Base-by-base conservation (phyloP, 2,888 invertebrate genomes). In the Phaonia tiefii region DNA sequence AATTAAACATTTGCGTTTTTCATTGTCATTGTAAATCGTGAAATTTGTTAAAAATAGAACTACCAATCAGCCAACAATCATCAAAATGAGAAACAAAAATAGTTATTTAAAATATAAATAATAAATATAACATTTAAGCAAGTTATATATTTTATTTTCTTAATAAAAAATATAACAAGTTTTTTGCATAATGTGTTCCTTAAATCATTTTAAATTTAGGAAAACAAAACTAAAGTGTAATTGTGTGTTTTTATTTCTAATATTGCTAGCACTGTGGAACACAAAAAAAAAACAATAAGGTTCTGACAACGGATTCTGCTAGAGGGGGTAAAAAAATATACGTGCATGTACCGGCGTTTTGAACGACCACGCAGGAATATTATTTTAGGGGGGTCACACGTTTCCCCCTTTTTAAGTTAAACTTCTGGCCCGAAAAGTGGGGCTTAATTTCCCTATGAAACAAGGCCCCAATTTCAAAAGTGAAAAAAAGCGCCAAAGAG, bases 161-260 rank as follows among this genome's bases (percentile, higher is more conserved):
- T 69, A n/a, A 75, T 72, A 72, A 75, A 83, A 75, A 75, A 78
- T 71, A 51, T 56, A 51, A 70, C 31, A 37, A 31, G 71, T 66
- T 56, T 75, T 76, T 76, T 74, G 46, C 58, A 80, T 69, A 82
- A 79, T 79, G 74, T 76, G 82, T 80, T 77, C 76, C 80, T 80
- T 74, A 77, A 75, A 71, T 31, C 44, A 11, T 49, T 13, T 44
- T 31, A 31, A 31, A 31, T 5, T 31, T 31, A 31, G 8, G 13
- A 46, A 46, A 46, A 15, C 13, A 15, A 46, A 46, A 46, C 13
- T 2, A 46, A 46, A 15, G 46, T n/a, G n/a, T n/a, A n/a, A n/a
- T n/a, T n/a, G n/a, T n/a, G n/a, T n/a, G n/a, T 7, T 15, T 46
- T 46, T 15, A 5, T 15, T 15, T 46, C 15, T 15, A 15, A 46